A percentile compares a stretch with the other conserved stretches of the same genome.
These are phyloP conservation scores for Ophion obscuratus DNA, from an alignment of 2,888 invertebrate species.

Conservation along the genomic window DNA sequence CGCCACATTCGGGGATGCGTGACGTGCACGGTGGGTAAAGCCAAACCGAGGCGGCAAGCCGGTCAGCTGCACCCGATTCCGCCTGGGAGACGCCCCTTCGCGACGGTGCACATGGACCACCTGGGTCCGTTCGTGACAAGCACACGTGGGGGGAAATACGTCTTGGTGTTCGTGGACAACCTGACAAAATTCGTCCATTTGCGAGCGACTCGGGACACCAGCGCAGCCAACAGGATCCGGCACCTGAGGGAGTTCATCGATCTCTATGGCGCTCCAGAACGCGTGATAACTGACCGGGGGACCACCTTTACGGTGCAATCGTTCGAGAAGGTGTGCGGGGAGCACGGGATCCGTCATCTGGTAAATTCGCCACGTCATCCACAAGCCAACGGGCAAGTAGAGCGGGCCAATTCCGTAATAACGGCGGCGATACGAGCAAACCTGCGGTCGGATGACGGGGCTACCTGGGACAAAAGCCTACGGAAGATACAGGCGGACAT, in stretches of 20 bases:
- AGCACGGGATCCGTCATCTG: slow-evolving; percentile 52
- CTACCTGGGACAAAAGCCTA: slow-evolving; percentile 19
- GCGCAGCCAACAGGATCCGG: not conserved
- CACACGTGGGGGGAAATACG: slow-evolving; percentile 4
- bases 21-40: not conserved
- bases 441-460: not conserved
- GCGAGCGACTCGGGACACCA: slow-evolving; percentile 16
- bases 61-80: slow-evolving; percentile 13
- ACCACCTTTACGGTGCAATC: slow-evolving; percentile 53
- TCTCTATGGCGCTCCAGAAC: slow-evolving; percentile 57
- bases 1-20: not conserved
- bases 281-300: slow-evolving; percentile 65
- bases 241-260: slow-evolving; percentile 54
- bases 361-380: slow-evolving; percentile 28
- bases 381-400: slow-evolving; percentile 34
- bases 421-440: slow-evolving; percentile 45
- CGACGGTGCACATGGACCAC: not conserved
- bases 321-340: slow-evolving; percentile 31
- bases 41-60: slow-evolving; percentile 1
- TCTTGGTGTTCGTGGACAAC: slow-evolving; percentile 22
- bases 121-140: slow-evolving; percentile 28
- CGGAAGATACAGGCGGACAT: slow-evolving; percentile 56
- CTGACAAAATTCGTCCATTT: slow-evolving; percentile 12
- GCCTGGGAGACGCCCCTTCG: not conserved
- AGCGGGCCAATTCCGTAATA: slow-evolving; percentile 53